These are phyloP conservation scores for Bergia sp. DNA, from an alignment of 92 coral and sea anemone species.

Conservation along the genomic window DNA sequence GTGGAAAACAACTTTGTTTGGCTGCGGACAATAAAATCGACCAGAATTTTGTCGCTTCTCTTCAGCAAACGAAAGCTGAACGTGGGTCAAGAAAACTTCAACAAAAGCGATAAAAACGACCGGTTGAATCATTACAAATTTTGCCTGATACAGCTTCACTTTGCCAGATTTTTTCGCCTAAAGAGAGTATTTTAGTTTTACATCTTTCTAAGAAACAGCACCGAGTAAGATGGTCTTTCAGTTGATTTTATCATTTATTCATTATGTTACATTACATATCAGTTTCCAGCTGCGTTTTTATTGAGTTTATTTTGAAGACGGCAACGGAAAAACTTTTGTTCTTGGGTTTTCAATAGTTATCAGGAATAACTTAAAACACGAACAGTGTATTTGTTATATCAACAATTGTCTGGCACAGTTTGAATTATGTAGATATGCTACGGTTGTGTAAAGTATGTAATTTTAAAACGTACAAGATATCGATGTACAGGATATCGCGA, in stretches of 20 bases:
- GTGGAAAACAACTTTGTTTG: background rate
- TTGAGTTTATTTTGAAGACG: background rate
- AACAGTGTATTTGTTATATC: no score
- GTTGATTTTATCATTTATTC: background rate
- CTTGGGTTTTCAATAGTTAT: background rate
- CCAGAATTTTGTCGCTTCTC: background rate
- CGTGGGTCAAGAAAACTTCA: background rate
- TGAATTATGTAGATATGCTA: no score
- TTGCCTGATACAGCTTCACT: background rate
- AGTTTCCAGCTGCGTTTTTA: background rate
- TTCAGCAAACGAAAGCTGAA: background rate
- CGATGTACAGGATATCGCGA: no score
- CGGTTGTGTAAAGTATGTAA: no score
- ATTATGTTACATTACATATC: background rate
- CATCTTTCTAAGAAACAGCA: background rate
- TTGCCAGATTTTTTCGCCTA: no score
- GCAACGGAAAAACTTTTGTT: background rate
- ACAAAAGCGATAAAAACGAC: background rate
- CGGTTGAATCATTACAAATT: background rate
- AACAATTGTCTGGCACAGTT: no score
- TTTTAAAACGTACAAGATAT: no score
- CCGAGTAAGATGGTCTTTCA: background rate
- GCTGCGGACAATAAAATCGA: constrained; percentile 7
- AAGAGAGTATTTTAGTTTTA: background rate
- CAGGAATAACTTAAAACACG: background rate